phyloP scores from a whole-genome alignment of 2,888 invertebrate species.

The Amphipoea lucens region DNA sequence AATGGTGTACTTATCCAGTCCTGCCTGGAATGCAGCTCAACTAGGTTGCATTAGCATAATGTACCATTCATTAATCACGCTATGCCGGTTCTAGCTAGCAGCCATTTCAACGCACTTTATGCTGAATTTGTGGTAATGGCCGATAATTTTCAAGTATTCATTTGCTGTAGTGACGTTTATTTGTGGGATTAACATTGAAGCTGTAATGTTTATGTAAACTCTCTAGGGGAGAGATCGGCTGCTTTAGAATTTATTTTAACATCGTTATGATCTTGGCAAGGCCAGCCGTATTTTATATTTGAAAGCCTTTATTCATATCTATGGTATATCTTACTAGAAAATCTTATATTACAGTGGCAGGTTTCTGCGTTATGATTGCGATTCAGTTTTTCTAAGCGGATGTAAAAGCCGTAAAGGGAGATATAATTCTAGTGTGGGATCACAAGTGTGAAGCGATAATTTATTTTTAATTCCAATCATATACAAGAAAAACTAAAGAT shows the following conservation, averaged over 20 bases:
- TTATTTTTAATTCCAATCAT: constrained; percentile 50
- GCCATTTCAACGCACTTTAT: constrained; percentile 60
- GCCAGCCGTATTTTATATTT: constrained; percentile 6
- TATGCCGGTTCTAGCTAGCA: constrained; percentile 57
- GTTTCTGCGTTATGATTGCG: background rate
- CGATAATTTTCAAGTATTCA: constrained; percentile 61
- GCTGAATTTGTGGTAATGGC: constrained; percentile 63
- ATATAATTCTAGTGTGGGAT: constrained; percentile 2
- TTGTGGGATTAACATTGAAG: constrained; percentile 49
- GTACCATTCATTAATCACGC: constrained; percentile 72
- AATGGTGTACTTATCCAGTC: constrained; percentile 62
- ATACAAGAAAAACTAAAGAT: constrained; percentile 44
- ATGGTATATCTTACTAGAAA: background rate
- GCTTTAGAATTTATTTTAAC: constrained; percentile 24
- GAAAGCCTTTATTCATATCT: background rate
- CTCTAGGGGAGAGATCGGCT: constrained; percentile 33
- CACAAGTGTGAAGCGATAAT: constrained; percentile 48
- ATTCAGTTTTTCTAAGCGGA: constrained; percentile 13
- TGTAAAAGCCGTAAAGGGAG: constrained; percentile 15
- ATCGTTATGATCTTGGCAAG: constrained; percentile 3
- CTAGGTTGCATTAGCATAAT: constrained; percentile 70
- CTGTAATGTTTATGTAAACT: constrained; percentile 26
- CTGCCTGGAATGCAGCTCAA: constrained; percentile 69
- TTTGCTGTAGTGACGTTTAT: constrained; percentile 59
- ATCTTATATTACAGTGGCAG: too few relatives aligned